Base-by-base conservation (phyloP, 2,888 invertebrate species). In the Coelopa pilipes region DNA sequence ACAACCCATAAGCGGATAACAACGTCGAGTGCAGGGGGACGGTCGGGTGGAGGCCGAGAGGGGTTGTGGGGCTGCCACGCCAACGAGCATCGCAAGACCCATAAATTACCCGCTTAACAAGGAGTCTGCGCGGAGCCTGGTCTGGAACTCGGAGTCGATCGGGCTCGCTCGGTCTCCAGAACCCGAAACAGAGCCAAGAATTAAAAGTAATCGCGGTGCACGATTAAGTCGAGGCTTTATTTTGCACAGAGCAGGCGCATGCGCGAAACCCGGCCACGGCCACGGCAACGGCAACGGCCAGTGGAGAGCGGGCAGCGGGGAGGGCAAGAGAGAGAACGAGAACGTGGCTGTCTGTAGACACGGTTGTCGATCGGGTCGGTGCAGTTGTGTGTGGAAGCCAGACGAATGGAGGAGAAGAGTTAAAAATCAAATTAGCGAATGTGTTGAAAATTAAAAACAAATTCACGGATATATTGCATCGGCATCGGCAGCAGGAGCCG, bases 401-500 rank as follows among this genome's bases (percentile, higher is more conserved):
- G 34, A 67, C 59, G 70, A 59, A 60, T 71, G 69, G 67, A 67
- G 74, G 68, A 73, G 76, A 79, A 79, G 72, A 84, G 85, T 84
- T 85, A 87, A 87, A 86, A 86, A 86, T 87, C 87, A 86, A 86
- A 87, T 87, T 86, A 86, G 87, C 82, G 86, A 87, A 87, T 87
- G 87, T 87, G 87, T 87, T 87, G 87, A 87, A 87, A 87, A 87
- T 87, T 87, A 87, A 87, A 87, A 87, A 87, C 87, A 87, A 87
- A 87, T 87, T 87, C 86, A 84, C 83, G 86, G 85, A 84, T 85
- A 85, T 84, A 85, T 84, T 85, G 84, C 84, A 85, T 85, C 85
- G 85, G 85, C 70, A 59, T 70, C 47, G 45, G 62, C 70, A 70
- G 49, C 71, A 55, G 69, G 15, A 63, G 47, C 65, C 21, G 47